Evolutionary conservation across 1,140 invertebrate species (phyloP).

Genomic region (Aricia agestis): DNA sequence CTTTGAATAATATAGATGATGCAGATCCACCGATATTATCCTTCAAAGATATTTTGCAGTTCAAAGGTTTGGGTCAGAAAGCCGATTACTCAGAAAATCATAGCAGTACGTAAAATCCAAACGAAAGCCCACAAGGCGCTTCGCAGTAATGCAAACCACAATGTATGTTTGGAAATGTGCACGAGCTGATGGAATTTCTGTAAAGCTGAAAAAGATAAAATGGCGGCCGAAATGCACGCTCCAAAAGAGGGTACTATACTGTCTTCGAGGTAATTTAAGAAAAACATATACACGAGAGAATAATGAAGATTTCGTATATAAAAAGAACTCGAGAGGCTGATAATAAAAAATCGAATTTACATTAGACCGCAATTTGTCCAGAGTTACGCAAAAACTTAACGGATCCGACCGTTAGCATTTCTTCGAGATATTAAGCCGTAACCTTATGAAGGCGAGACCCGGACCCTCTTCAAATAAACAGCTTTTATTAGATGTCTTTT

Average conservation of each 20-base stretch:
- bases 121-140: background rate
- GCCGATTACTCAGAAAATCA: background rate
- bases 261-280: background rate
- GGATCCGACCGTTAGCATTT: conserved; percentile 14
- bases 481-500: conserved; percentile 43
- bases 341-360: conserved; percentile 2
- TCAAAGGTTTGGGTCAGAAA: background rate
- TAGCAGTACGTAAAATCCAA: background rate
- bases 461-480: conserved; percentile 47
- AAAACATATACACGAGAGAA: no score
- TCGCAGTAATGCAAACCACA: background rate
- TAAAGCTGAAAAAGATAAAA: background rate
- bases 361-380: conserved; percentile 18
- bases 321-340: background rate
- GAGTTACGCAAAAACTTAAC: conserved; percentile 19
- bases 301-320: no score
- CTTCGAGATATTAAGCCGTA: conserved; percentile 45
- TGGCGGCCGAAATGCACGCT: background rate
- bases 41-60: background rate
- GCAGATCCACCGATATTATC: background rate
- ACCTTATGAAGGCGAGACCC: conserved; percentile 33
- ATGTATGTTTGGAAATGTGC: background rate
- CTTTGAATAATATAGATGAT: background rate
- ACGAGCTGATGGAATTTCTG: background rate
- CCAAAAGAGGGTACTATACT: background rate